These are phyloP conservation scores for Ypsolopha scabrella DNA, from an alignment of 2,888 invertebrate species.

Conservation along the genomic window DNA sequence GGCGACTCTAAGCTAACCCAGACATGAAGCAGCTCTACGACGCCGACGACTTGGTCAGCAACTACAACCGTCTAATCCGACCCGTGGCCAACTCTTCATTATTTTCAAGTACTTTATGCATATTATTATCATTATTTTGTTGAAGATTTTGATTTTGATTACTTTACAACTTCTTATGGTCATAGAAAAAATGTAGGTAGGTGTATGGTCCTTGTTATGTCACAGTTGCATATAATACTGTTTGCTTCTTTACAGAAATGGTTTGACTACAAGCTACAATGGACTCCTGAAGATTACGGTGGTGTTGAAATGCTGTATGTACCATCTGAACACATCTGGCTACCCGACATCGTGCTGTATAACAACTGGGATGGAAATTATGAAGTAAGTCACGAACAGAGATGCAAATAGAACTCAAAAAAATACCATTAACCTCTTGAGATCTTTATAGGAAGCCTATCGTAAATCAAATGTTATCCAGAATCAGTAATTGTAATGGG, in stretches of 20 bases:
- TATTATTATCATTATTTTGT: not conserved
- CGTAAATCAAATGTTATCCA: too few relatives aligned
- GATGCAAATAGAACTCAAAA: not conserved
- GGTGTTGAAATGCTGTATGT: slow-evolving; percentile 93
- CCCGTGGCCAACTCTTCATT: slow-evolving; percentile 87
- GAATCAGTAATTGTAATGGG: too few relatives aligned
- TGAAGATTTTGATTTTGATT: not conserved
- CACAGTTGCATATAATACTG: too few relatives aligned
- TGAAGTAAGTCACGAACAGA: slow-evolving; percentile 64
- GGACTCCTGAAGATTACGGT: slow-evolving; percentile 92
- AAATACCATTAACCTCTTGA: not conserved
- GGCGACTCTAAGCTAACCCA: slow-evolving; percentile 82
- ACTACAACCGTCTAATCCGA: slow-evolving; percentile 94
- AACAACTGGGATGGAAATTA: slow-evolving; percentile 95
- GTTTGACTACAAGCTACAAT: slow-evolving; percentile 89
- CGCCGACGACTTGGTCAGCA: slow-evolving; percentile 95
- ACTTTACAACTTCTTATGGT: not conserved
- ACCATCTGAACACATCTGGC: slow-evolving; percentile 96
- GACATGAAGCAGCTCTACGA: slow-evolving; percentile 96
- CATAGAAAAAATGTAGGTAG: too few relatives aligned
- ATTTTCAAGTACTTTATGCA: not conserved
- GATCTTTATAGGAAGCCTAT: too few relatives aligned
- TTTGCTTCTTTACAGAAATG: slow-evolving; percentile 77
- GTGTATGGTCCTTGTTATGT: too few relatives aligned
- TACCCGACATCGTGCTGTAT: slow-evolving; percentile 95